Base-by-base conservation (phyloP, 2,113 vertebrate genomes). In the Charadrius vociferus region DNA sequence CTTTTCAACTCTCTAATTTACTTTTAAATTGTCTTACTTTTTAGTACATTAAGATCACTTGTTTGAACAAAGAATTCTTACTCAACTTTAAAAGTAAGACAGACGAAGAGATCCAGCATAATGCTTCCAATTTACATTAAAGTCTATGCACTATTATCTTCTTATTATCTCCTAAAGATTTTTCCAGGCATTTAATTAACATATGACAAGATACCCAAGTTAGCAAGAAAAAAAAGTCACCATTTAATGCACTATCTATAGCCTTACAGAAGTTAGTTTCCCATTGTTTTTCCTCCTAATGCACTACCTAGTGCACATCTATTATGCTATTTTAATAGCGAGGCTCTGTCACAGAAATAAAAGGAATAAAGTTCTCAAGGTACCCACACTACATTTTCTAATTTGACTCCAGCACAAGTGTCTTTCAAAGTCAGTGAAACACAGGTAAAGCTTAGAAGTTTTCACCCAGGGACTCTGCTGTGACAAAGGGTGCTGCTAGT, bases 171-270 rank as follows among this genome's bases (percentile, higher is more conserved):
- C 84, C 81, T 94, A 93, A 96, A 96, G 94, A 97, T 95, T 95
- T 95, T 97, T 94, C 81, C n/a, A 94, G 91, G 94, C 91, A 83
- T 95, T 97, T 97, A 96, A 97, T 93, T 97, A 97, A 96, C 91
- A 95, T 96, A 95, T 97, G 97, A 97, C 94, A 97, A 97, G 95
- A 95, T 78, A 96, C 41, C 67, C 67, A 91, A 90, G 91, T 91
- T 92, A 93, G 88, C 1, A 26, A 91, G 74, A 37, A 62, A 82
- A 90, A 84, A 95, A 53, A 92, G 21, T 89, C 70, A 94, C 73
- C 53, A 82, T 94, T 97, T 95, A 95, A 90, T 53, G 70, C 89
- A 96, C 95, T 96, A 96, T 96, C 73, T 95, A 91, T 95, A 97
- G 95, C 49, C 23, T 82, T 94, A 91, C 78, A 97, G 74, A 92